These are phyloP conservation scores for Acomys russatus DNA, from an alignment of 2,797 vertebrate genomes.

Conservation along the genomic window DNA sequence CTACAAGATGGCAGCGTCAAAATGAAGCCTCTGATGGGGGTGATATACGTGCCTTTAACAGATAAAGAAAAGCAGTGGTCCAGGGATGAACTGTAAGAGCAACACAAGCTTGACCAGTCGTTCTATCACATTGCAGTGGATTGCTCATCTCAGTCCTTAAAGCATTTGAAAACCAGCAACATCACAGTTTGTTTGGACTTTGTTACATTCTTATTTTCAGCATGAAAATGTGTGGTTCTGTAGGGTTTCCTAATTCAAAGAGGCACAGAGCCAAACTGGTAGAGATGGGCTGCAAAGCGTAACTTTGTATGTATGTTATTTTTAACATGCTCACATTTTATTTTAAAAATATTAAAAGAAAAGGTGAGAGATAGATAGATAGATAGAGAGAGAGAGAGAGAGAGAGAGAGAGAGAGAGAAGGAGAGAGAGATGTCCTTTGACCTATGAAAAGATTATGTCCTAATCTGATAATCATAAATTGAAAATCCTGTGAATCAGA, in stretches of 20 bases:
- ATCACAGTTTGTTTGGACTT: constrained; percentile 92
- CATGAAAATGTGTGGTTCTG: constrained; percentile 91
- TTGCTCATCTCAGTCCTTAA: constrained; percentile 91
- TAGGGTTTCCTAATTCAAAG: constrained; percentile 86
- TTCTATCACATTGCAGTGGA: constrained; percentile 91
- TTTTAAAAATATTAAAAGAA: constrained; percentile 85
- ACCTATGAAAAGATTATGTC: not conserved
- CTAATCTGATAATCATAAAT: not conserved
- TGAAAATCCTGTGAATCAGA: not conserved
- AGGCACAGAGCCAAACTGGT: constrained; percentile 88
- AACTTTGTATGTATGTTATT: constrained; percentile 83
- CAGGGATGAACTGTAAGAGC: constrained; percentile 99
- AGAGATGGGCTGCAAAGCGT: constrained; percentile 85
- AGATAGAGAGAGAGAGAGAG: too few species aligned
- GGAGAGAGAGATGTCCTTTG: not conserved
- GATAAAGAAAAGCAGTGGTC: constrained; percentile 99
- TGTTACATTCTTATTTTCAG: constrained; percentile 89
- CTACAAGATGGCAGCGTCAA: constrained; percentile 98
- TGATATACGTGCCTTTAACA: constrained; percentile 99
- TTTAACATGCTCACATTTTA: constrained; percentile 88
- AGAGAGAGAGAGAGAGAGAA: too few species aligned
- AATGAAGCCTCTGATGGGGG: constrained; percentile 99
- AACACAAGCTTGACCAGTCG: constrained; percentile 91
- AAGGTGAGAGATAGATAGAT: too few species aligned
- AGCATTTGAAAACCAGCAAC: constrained; percentile 92